A percentile compares a stretch with the other conserved stretches of the same genome.
phyloP scores from a whole-genome alignment of 2,888 invertebrate species.

The Patella caerulea region DNA sequence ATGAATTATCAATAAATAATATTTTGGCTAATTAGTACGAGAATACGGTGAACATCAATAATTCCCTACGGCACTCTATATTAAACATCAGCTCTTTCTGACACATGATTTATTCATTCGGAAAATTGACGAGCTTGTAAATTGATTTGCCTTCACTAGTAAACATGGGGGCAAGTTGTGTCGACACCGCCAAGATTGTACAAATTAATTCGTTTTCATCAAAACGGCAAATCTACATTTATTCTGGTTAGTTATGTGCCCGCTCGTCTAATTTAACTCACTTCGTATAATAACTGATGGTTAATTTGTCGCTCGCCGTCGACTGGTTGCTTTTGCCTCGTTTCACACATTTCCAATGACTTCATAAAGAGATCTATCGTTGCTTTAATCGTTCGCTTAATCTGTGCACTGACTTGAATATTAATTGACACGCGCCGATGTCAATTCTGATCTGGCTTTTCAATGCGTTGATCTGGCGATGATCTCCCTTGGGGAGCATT shows the following conservation, averaged over 20 bases:
- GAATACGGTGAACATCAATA: not conserved
- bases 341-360: slow-evolving; percentile 18
- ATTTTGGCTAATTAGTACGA: not conserved
- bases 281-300: slow-evolving; percentile 7
- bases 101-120: slow-evolving; percentile 6
- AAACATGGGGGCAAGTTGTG: slow-evolving; percentile 2
- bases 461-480: slow-evolving; percentile 26
- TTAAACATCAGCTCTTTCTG: not conserved
- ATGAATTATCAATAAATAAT: not conserved
- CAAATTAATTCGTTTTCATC: slow-evolving; percentile 8
- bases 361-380: slow-evolving; percentile 22
- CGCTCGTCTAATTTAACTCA: not conserved
- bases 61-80: not conserved
- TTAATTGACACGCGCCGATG: slow-evolving; percentile 36
- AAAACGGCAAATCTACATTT: slow-evolving; percentile 10
- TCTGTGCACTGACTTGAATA: slow-evolving; percentile 26
- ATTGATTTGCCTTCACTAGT: slow-evolving; percentile 11
- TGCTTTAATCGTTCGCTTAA: slow-evolving; percentile 33
- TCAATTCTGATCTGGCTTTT: slow-evolving; percentile 30
- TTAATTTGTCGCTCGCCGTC: slow-evolving; percentile 5
- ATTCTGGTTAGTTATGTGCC: not conserved
- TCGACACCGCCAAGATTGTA: slow-evolving; percentile 6
- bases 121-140: slow-evolving; percentile 11
- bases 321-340: slow-evolving; percentile 2
- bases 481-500: slow-evolving; percentile 32